phyloP scores from a whole-genome alignment of 2,888 invertebrate species.

The Miltochrista miniata region DNA sequence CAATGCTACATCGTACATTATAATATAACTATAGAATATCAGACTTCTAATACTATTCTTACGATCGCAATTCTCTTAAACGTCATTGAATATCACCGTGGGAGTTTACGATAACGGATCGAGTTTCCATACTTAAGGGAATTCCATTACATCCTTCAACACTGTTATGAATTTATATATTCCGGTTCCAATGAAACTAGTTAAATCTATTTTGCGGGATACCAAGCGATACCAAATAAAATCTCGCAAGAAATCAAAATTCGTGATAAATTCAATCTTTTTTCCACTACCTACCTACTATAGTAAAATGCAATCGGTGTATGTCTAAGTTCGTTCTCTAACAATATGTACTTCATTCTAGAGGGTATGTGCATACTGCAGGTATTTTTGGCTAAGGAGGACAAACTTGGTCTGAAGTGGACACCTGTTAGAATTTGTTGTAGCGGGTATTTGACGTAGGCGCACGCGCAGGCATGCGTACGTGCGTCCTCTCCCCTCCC shows the following conservation, averaged over 20 bases:
- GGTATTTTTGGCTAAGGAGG: constrained; percentile 30
- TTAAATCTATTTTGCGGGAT: too few species aligned
- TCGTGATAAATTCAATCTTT: too few species aligned
- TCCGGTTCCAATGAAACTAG: neutral
- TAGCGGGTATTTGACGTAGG: constrained; percentile 61
- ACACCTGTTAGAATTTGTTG: constrained; percentile 73
- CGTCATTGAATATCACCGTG: too few species aligned
- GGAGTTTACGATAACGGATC: too few species aligned
- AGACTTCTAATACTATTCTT: too few species aligned
- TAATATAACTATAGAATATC: too few species aligned
- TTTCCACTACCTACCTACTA: neutral
- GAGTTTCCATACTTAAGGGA: neutral
- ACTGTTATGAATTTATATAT: too few species aligned
- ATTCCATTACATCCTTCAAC: constrained; percentile 2
- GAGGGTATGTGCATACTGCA: constrained; percentile 29
- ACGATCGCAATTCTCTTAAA: too few species aligned
- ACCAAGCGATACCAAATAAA: too few species aligned
- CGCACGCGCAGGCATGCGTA: constrained; percentile 76
- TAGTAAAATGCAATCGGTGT: neutral
- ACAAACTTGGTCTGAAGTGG: constrained; percentile 58
- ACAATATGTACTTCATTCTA: constrained; percentile 23
- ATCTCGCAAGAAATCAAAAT: too few species aligned
- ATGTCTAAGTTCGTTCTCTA: neutral
- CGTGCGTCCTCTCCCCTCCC: constrained; percentile 38
- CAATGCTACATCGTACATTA: too few species aligned